Conservation (phyloP, 1,140 invertebrate genomes). For the Diprion similis region DNA sequence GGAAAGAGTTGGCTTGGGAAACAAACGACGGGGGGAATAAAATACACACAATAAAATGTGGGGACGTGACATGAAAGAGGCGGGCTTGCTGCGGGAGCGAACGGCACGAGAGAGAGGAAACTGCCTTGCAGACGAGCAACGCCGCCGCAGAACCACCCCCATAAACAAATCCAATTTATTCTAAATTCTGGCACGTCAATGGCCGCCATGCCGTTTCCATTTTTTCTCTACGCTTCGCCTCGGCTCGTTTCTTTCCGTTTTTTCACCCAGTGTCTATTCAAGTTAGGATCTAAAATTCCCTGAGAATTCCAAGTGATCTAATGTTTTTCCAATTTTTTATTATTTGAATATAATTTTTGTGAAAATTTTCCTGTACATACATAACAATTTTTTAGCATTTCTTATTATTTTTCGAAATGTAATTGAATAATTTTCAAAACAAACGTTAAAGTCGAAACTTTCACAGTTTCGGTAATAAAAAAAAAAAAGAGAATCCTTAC, state of each 20-base stretch:
- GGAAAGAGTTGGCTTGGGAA: not conserved
- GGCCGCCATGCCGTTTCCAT: conserved; percentile 23
- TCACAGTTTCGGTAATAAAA: too few relatives aligned
- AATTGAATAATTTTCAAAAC: too few relatives aligned
- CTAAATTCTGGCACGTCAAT: conserved; percentile 42
- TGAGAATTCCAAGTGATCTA: too few relatives aligned
- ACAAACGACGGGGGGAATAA: conserved; percentile 33
- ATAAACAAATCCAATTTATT: conserved; percentile 50
- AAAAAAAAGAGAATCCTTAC: too few relatives aligned
- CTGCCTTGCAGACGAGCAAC: conserved; percentile 37
- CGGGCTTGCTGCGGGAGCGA: conserved; percentile 28
- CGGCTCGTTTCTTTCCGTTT: conserved; percentile 6
- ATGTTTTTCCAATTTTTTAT: too few relatives aligned
- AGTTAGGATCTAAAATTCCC: too few relatives aligned
- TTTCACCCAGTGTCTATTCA: conserved; percentile 3
- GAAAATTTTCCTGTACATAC: too few relatives aligned
- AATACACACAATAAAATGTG: conserved; percentile 44
- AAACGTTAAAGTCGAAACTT: too few relatives aligned
- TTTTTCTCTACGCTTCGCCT: conserved; percentile 29
- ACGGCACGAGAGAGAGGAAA: conserved; percentile 32
- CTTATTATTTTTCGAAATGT: too few relatives aligned
- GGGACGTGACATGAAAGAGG: conserved; percentile 37
- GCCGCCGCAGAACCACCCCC: conserved; percentile 29
- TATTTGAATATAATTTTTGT: too few relatives aligned
- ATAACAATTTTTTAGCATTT: too few relatives aligned